A percentile compares a stretch with the other conserved stretches of the same genome.
phyloP scores from a whole-genome alignment of 35 echinoderm and acorn worm genomes.

The Anneissia japonica region DNA sequence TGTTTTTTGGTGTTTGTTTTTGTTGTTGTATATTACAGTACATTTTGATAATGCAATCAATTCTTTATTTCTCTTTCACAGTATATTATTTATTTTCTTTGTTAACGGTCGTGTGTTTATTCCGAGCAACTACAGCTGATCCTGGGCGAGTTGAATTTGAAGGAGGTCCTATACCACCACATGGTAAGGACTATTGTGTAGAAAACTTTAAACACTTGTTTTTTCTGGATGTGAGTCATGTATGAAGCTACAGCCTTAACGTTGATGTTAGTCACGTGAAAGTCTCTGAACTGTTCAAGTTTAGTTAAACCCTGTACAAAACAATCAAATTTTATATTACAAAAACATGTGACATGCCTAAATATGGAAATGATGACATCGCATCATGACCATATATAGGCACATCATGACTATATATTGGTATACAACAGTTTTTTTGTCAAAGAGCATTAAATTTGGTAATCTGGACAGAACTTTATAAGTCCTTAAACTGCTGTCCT shows the following conservation, averaged over 20 bases:
- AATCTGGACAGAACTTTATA: background rate
- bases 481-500: background rate
- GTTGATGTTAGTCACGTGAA: too few relatives aligned
- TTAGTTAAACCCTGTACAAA: too few relatives aligned
- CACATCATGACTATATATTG: too few relatives aligned
- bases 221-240: background rate
- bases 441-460: background rate
- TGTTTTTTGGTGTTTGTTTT: too few relatives aligned
- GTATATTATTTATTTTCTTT: slow-evolving; percentile 48
- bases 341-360: too few relatives aligned
- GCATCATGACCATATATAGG: too few relatives aligned
- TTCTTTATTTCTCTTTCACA: slow-evolving; percentile 40
- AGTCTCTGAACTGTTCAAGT: too few relatives aligned
- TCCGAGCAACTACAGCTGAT: slow-evolving; percentile 51
- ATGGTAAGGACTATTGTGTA: slow-evolving; percentile 2
- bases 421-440: too few relatives aligned
- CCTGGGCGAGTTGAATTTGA: slow-evolving; percentile 76
- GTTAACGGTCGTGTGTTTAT: slow-evolving; percentile 42
- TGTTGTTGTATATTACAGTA: too few relatives aligned
- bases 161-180: slow-evolving; percentile 37
- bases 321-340: too few relatives aligned
- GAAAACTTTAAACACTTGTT: background rate
- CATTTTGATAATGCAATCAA: background rate
- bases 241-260: background rate
- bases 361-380: too few relatives aligned